Evolutionary conservation across 2,113 vertebrate species (phyloP), one percentile per base, ranked within the genome.

Genomic region (Scomber colias): DNA sequence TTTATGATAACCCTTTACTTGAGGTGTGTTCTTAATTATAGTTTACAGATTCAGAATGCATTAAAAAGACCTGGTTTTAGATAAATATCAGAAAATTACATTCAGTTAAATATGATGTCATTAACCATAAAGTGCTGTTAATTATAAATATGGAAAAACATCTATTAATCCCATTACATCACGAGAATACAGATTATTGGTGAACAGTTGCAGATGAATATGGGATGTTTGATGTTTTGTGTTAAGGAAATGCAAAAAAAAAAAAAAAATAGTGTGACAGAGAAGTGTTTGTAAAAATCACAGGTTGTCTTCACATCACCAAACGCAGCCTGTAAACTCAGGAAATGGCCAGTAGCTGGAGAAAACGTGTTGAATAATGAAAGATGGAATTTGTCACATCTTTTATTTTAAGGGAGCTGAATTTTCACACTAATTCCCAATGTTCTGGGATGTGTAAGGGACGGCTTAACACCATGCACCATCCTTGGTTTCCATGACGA

Each of bases 401-500:
- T 83, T 83, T 92, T 84, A 81, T 86, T 92, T 92, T 87, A 88
- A 92, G 82, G 77, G 64, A 67, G 90, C 75, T 83, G 77, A 79
- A 80, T 90, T 91, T 90, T 92, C 92, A 92, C 90, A 91, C 93
- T 89, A 85, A 90, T 93, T 94, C 84, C 79, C 80, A 89, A 63
- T 84, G 89, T 94, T 85, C 86, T 75, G 15, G 84, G 83, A 92
- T 89, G 92, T 93, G 92, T 91, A 87, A 94, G 85, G 79, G 82
- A 74, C 54, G 88, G 89, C 90, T 93, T 84, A 86, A 87, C 87
- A 80, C 90, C 81, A 63, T 74, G 89, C 83, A 24, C 90, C 89
- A 64, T 91, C 87, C 91, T 84, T 27, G 88, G 95, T 96, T 95
- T 91, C 95, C 93, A 95, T 95, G 94, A 92, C 92, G 77, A 95